Conservation (phyloP, 2,888 invertebrate genomes). For the Emmelina monodactyla region DNA sequence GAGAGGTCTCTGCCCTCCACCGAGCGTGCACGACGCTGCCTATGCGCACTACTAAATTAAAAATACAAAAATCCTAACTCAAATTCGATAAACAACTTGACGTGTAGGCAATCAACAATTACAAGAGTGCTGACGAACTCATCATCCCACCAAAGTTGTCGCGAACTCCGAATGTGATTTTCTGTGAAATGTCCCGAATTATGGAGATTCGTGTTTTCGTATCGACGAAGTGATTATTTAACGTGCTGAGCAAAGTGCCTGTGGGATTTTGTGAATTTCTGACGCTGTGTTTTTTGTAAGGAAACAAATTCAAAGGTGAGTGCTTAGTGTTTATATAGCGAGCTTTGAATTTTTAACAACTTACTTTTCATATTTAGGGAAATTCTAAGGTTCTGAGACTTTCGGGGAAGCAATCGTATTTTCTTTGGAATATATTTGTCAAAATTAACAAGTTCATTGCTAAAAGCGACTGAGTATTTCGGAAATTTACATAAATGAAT, state of each 20-base stretch:
- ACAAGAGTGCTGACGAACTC: neutral
- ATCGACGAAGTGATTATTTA: constrained; percentile 37
- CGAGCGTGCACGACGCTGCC: neutral
- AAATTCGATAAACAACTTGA: neutral
- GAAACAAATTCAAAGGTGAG: constrained; percentile 33
- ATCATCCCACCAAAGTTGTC: neutral
- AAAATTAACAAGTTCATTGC: constrained; percentile 23
- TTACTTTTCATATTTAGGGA: neutral
- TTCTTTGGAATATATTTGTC: constrained; percentile 22
- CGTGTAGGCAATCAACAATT: neutral
- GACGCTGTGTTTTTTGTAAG: constrained; percentile 19
- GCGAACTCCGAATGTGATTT: constrained; percentile 9
- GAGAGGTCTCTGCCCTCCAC: constrained; percentile 1
- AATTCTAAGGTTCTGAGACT: no score
- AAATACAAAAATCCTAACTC: neutral
- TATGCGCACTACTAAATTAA: neutral
- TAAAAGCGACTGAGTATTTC: constrained; percentile 18
- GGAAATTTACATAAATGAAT: constrained; percentile 29
- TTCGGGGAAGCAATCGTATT: constrained; percentile 18
- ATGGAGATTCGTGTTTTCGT: constrained; percentile 37
- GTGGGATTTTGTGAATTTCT: constrained; percentile 35
- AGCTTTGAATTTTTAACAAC: constrained; percentile 27
- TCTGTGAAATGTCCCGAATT: constrained; percentile 39
- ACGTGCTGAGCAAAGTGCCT: constrained; percentile 30
- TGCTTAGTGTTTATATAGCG: constrained; percentile 15